phyloP scores from a whole-genome alignment of 2,797 vertebrate species.

The Tiaroga cobitis region DNA sequence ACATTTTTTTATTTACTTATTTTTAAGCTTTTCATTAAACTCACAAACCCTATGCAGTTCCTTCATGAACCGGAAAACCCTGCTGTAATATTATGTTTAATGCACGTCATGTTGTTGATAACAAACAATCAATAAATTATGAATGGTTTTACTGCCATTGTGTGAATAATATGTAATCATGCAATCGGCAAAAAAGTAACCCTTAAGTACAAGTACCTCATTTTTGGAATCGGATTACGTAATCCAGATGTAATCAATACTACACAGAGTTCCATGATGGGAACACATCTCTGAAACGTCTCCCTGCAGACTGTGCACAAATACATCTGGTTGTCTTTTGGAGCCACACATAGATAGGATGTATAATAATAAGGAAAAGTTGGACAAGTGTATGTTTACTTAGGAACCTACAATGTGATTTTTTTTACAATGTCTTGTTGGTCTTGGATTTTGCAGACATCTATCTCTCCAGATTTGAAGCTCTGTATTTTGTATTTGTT shows the following conservation, averaged over 20 bases:
- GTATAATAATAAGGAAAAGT: constrained; percentile 46
- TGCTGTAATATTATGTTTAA: too few species aligned
- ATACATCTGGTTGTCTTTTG: constrained; percentile 48
- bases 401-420: constrained; percentile 45
- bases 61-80: too few species aligned
- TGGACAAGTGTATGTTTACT: constrained; percentile 52
- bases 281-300: constrained; percentile 44
- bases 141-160: neutral
- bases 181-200: neutral
- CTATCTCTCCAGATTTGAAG: constrained; percentile 53
- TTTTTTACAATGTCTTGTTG: constrained; percentile 58
- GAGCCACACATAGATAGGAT: constrained; percentile 44
- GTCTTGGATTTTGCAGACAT: constrained; percentile 56
- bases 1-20: too few species aligned
- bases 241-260: neutral
- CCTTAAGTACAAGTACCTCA: neutral
- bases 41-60: too few species aligned
- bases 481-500: constrained; percentile 47
- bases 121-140: too few species aligned
- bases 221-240: neutral
- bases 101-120: too few species aligned
- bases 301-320: constrained; percentile 40
- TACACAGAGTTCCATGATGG: constrained; percentile 36
- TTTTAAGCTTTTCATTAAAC: too few species aligned
- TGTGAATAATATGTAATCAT: neutral